Percentiles rank a stretch among this genome's conserved stretches.
Evolutionary conservation across 2,797 vertebrate genomes (phyloP).

Genomic region (Ceyx erithaca): DNA sequence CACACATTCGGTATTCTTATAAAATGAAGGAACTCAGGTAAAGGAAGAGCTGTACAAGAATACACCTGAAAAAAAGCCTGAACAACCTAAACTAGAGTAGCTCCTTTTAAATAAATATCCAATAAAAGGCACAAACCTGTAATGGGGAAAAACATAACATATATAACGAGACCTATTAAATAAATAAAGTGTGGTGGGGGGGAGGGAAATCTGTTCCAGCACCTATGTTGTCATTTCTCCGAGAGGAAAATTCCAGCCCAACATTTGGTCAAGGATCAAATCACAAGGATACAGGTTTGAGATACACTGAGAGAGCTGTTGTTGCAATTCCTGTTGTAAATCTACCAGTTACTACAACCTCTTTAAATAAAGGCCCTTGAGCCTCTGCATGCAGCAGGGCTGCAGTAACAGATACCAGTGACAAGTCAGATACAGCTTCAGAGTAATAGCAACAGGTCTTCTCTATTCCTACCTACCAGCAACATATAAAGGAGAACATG

Average conservation of each 20-base stretch:
- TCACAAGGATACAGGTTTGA: not conserved
- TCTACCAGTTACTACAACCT: conserved; percentile 39
- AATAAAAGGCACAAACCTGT: conserved; percentile 70
- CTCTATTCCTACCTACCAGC: conserved; percentile 49
- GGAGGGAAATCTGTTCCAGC: conserved; percentile 54
- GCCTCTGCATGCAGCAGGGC: not conserved
- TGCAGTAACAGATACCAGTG: conserved; percentile 14
- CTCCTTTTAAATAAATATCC: conserved; percentile 66
- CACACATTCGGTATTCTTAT: conserved; percentile 20
- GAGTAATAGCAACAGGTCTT: conserved; percentile 44
- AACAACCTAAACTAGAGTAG: conserved; percentile 19
- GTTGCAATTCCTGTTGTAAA: conserved; percentile 48
- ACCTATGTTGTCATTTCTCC: conserved; percentile 41
- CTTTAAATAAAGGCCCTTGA: conserved; percentile 37
- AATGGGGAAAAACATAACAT: not conserved
- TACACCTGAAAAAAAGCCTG: conserved; percentile 3
- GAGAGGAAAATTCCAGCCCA: conserved; percentile 38
- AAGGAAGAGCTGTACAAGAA: conserved; percentile 50
- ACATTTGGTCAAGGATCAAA: conserved; percentile 17
- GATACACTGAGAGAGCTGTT: not conserved
- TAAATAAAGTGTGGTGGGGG: conserved; percentile 32
- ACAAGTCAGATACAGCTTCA: conserved; percentile 44
- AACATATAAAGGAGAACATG: conserved; percentile 63
- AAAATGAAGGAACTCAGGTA: conserved; percentile 34
- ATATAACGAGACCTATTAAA: conserved; percentile 50